Conservation (phyloP, 37 sponge, comb jelly and placozoan genomes). For the Beroe ovata region DNA sequence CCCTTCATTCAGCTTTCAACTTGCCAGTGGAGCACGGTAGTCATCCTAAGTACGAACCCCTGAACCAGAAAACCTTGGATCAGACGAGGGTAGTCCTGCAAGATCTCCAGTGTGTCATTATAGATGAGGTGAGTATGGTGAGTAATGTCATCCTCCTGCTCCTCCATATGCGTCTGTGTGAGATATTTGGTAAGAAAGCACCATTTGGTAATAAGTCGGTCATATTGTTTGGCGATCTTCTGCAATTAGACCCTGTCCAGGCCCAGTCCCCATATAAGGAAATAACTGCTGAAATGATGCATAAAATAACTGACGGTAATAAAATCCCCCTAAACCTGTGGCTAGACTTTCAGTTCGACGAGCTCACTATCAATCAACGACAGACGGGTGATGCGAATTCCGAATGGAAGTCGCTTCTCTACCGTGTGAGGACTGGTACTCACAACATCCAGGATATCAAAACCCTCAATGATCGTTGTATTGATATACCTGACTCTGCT, state of each 20-base stretch:
- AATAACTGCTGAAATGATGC: not conserved
- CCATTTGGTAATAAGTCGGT: slow-evolving; percentile 67
- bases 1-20: slow-evolving; percentile 67
- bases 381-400: slow-evolving; percentile 40
- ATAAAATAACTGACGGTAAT: not conserved
- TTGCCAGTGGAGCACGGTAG: slow-evolving; percentile 73
- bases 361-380: slow-evolving; percentile 29
- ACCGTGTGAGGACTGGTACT: not conserved
- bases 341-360: slow-evolving; percentile 22
- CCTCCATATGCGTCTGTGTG: slow-evolving; percentile 70
- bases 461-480: not conserved
- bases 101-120: slow-evolving; percentile 69
- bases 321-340: slow-evolving; percentile 61
- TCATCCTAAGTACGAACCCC: slow-evolving; percentile 70
- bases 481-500: not conserved
- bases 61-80: slow-evolving; percentile 69
- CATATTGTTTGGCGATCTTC: slow-evolving; percentile 19
- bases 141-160: slow-evolving; percentile 68
- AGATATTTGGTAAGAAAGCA: slow-evolving; percentile 64
- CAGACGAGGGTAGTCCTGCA: slow-evolving; percentile 64
- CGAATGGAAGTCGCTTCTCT: not conserved
- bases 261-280: slow-evolving; percentile 14
- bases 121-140: slow-evolving; percentile 78
- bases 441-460: not conserved
- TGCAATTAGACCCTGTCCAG: not conserved